Evolutionary conservation across 2,888 invertebrate genomes (phyloP), one percentile per base, ranked within the genome.

Genomic region (Polia nebulosa): DNA sequence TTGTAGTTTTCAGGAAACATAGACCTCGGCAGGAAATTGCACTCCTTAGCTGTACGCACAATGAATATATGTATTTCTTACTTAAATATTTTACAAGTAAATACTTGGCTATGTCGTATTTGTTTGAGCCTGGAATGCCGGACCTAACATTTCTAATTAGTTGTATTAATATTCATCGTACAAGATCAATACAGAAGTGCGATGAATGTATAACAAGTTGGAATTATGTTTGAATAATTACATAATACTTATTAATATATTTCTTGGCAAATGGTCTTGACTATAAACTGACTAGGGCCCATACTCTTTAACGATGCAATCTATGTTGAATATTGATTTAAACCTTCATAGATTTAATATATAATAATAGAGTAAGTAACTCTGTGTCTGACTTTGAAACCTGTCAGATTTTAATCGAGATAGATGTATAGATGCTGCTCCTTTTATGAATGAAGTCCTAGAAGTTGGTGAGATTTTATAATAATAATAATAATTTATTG

Each of bases 71-170:
- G n/a, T n/a, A n/a, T n/a, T n/a, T n/a, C 29, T 11, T 29, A 39
- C 3, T 59, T 34, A 61, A 75, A 76, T 64, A 80, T 75, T 74
- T 13, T 44, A 29, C n/a, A 29, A 65, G 69, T 59, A 63, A 61
- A 58, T 68, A 63, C 29, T 47, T 39, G 13, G 34, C 51, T 25
- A 45, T 2, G 22, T 41, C 22, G n/a, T 73, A 49, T 78, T 66
- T 56, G 52, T 57, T n/a, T 36, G 20, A 41, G 47, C 11, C 4
- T 52, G 52, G 53, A 81, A 65, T 77, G 65, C 73, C 78, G 69
- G 77, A 81, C 29, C 58, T 80, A 11, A 72, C 29, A 66, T 80
- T 69, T 75, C 56, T 65, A 65, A 80, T 80, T 75, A 64, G 59
- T 63, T 70, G 27, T 65, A 67, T 67, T 73, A 55, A 61, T 73